Evolutionary conservation across 2,888 invertebrate species (phyloP).

Genomic region (Lapara coniferarum): DNA sequence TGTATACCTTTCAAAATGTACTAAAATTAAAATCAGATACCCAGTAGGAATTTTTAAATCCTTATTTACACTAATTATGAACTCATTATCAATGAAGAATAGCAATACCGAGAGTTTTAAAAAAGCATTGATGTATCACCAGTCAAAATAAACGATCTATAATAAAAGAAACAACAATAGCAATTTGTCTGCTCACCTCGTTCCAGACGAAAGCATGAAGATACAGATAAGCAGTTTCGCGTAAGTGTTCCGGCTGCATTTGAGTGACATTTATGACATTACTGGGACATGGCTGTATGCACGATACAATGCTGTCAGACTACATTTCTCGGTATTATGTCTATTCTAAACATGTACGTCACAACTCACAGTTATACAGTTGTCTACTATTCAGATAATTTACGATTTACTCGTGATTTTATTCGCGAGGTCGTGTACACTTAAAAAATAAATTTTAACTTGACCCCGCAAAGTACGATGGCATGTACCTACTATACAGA

Average conservation of each 20-base stretch:
- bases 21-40: too few species aligned
- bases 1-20: too few species aligned
- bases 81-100: background rate
- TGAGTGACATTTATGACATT: conserved; percentile 23
- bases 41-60: too few species aligned
- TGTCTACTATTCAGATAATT: background rate
- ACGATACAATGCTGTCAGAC: conserved; percentile 7
- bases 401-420: too few species aligned
- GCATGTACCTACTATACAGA: too few species aligned
- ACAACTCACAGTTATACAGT: background rate
- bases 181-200: background rate
- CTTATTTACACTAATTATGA: background rate
- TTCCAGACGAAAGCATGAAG: conserved; percentile 8
- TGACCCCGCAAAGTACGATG: too few species aligned
- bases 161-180: background rate
- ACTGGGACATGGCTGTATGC: conserved; percentile 18
- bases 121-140: background rate
- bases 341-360: background rate
- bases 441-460: too few species aligned
- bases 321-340: conserved; percentile 11
- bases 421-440: too few species aligned
- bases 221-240: conserved; percentile 17
- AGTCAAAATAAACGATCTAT: background rate
- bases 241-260: conserved; percentile 22
- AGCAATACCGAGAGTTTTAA: background rate